Conservation (phyloP, 2,113 vertebrate species). For the Pedetes capensis region DNA sequence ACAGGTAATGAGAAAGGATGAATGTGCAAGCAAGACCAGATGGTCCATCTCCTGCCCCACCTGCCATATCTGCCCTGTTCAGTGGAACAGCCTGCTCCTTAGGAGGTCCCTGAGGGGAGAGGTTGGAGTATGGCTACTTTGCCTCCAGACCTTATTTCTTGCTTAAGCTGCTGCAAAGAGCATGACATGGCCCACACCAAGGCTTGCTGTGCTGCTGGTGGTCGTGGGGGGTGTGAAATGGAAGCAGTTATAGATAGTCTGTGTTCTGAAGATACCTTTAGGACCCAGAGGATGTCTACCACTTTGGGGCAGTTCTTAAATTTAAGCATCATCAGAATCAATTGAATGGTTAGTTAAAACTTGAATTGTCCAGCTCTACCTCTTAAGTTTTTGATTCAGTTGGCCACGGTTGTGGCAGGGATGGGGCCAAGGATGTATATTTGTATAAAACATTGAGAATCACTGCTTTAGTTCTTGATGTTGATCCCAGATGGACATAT, state of each 20-base stretch:
- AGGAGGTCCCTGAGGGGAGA: too few relatives aligned
- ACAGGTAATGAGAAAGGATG: too few relatives aligned
- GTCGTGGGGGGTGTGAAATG: not conserved
- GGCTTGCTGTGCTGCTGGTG: not conserved
- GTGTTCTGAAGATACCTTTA: too few relatives aligned
- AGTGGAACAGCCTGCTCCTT: too few relatives aligned
- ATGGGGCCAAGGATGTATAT: not conserved
- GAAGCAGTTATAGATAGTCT: not conserved
- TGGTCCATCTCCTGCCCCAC: too few relatives aligned
- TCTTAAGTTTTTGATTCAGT: not conserved
- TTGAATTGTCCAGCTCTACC: not conserved
- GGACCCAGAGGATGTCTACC: not conserved
- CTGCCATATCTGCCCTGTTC: too few relatives aligned
- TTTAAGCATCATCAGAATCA: not conserved
- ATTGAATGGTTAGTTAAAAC: not conserved
- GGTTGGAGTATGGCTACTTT: not conserved
- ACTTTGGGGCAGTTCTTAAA: not conserved
- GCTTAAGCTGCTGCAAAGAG: not conserved
- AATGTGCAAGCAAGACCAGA: too few relatives aligned
- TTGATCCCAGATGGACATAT: not conserved
- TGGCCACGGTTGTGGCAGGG: not conserved
- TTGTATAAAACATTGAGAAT: not conserved
- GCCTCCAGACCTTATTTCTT: not conserved
- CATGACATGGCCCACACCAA: not conserved
- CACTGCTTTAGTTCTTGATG: not conserved